A percentile compares a stretch with the other conserved stretches of the same genome.
These are phyloP conservation scores for Micrastur ruficollis DNA, from an alignment of 2,797 vertebrate genomes.

Conservation along the genomic window DNA sequence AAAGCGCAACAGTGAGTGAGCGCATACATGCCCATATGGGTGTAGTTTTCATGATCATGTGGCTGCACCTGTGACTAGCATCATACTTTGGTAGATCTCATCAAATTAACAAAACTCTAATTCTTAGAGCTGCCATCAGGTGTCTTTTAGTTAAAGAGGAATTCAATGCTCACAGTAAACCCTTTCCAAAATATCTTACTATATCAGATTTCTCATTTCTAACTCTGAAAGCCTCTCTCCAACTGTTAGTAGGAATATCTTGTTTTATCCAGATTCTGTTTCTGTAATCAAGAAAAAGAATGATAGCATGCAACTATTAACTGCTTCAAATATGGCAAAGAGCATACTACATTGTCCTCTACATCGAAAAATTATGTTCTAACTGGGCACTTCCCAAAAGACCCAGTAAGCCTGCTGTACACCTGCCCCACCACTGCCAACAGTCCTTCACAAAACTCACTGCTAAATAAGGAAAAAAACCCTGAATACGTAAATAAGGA, in stretches of 20 bases:
- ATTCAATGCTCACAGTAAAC: background rate
- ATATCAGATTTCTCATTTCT: background rate
- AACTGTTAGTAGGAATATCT: background rate
- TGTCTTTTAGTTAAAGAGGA: background rate
- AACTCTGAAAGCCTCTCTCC: background rate
- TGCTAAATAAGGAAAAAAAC: background rate
- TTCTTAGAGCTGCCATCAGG: background rate
- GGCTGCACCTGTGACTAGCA: background rate
- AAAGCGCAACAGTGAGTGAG: fast-evolving
- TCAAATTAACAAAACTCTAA: background rate
- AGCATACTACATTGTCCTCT: too few species aligned
- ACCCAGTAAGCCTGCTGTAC: background rate
- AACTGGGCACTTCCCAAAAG: background rate
- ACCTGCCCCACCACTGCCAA: background rate
- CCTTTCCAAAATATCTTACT: background rate
- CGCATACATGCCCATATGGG: background rate
- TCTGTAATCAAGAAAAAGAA: background rate
- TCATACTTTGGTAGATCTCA: background rate
- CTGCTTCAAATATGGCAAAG: background rate
- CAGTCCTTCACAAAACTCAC: background rate
- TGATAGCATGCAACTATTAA: background rate
- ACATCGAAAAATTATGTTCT: background rate
- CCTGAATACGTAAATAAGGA: background rate
- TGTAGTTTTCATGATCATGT: background rate
- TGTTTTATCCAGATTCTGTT: background rate